Base-by-base conservation (phyloP, 2,113 vertebrate species). In the Lathamus discolor region DNA sequence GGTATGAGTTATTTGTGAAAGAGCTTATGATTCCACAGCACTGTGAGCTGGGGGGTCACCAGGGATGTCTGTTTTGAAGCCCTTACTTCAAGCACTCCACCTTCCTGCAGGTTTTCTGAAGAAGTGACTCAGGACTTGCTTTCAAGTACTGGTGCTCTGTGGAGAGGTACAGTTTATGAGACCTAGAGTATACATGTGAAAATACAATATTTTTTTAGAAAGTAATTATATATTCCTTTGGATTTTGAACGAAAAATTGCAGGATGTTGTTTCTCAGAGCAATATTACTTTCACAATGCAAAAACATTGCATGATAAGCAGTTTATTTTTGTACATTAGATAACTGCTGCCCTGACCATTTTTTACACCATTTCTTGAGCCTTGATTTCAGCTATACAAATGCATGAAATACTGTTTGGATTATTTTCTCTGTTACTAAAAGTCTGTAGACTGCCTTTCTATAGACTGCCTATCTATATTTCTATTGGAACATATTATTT, bases 391-490 rank as follows among this genome's bases (percentile, higher is more conserved):
- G 39, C 57, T 86, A 27, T 83, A 88, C 63, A 94, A 25, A 87
- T 74, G 7, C 70, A 86, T 90, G n/a, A 96, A 95, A 95, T 95
- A 31, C 16, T 92, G 79, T 97, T 35, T 35, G 57, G 57, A 95
- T 89, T 96, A 98, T 97, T 97, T 95, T 75, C 92, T 35, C 52
- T 90, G 37, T 95, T 96, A 49, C 63, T 92, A 87, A 67, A 88
- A 95, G 52, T 92, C 64, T 86, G 31, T 74, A 91, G 88, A 92
- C 44, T 83, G 91, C 82, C 57, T 91, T n/a, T 74, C 75, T 94
- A 37, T 90, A 79, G 22, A 93, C 48, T 86, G 91, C 85, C 54
- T 91, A 39, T 74, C 75, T 93, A 33, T 88, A 85, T 93, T 96
- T 96, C 43, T 93, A 41, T 74, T 92, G 78, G 13, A 79, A 88